Base-by-base conservation (phyloP, 2,113 vertebrate genomes). In the Lophius piscatorius region DNA sequence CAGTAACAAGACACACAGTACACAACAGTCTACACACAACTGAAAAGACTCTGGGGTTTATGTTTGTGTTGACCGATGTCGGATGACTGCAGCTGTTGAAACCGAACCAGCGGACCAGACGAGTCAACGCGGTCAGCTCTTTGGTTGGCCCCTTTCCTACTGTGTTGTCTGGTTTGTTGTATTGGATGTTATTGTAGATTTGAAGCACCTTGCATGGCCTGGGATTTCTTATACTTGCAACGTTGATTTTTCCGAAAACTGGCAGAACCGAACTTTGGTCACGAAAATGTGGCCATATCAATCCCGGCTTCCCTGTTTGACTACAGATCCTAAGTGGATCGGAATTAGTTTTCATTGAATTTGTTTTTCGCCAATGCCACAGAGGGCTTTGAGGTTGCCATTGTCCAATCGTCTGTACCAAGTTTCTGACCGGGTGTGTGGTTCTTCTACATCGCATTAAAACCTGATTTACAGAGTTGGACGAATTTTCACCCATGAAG, bases 161-260 rank as follows among this genome's bases (percentile, higher is more conserved):
- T 58, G 33, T 16, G 26, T 28, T 57, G 63, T 82, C 81, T 84
- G 70, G 51, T 20, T 51, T 31, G 46, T 38, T 50, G 69, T 71
- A 74, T 82, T 81, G 49, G 46, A 63, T 78, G 39, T 52, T 85
- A 78, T 33, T 69, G 71, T 70, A 62, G 44, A 63, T 72, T 74
- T 61, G 48, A 70, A 75, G 72, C 54, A 39, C 60, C 16, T 50
- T 61, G 59, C 69, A 36, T 58, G 34, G 61, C 47, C 70, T 24
- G 10, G 52, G 42, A 71, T 64, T 16, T 24, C 49, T 59, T 45
- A 47, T 59, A 35, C 29, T 8, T 23, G 64, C 26, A 4, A 46
- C 2, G 9, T 31, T 31, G 29, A 31, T 31, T 10, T 31, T n/a
- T 31, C 8, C 31, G 10, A 54, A 20, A 63, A 44, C 59, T 64